A percentile compares a stretch with the other conserved stretches of the same genome.
These are phyloP conservation scores for Ctenoplectra terminalis DNA, from an alignment of 1,140 invertebrate genomes.

Conservation along the genomic window DNA sequence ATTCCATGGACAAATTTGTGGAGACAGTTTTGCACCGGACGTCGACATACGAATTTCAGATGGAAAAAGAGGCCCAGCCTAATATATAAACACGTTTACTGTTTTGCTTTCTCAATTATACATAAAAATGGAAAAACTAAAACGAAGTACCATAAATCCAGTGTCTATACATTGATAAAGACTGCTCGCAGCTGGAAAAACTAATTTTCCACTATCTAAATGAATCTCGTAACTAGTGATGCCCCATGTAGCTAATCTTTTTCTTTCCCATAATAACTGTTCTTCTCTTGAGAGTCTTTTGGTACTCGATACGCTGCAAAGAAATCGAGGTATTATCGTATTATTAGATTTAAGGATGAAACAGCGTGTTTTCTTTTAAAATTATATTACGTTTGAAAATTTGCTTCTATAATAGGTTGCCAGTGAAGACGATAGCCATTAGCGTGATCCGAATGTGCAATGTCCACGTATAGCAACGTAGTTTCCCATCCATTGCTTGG, in stretches of 20 bases:
- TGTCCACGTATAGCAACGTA: constrained; percentile 93
- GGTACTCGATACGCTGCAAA: constrained; percentile 76
- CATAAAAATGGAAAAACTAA: background rate
- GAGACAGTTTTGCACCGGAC: constrained; percentile 90
- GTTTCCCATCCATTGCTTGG: constrained; percentile 93
- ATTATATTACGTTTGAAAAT: constrained; percentile 85
- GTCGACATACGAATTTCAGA: constrained; percentile 87
- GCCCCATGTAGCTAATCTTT: constrained; percentile 94
- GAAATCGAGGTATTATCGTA: background rate
- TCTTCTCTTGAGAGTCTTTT: constrained; percentile 91
- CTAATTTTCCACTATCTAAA: constrained; percentile 89
- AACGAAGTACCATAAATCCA: constrained; percentile 86
- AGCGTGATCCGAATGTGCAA: constrained; percentile 85
- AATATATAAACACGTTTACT: constrained; percentile 62
- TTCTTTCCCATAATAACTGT: constrained; percentile 94
- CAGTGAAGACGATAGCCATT: constrained; percentile 85
- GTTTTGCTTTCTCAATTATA: background rate
- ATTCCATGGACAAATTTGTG: constrained; percentile 95
- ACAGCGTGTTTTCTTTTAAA: background rate
- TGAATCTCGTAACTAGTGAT: constrained; percentile 97
- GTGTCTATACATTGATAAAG: constrained; percentile 91
- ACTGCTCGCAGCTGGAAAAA: constrained; percentile 94
- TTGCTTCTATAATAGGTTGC: constrained; percentile 88
- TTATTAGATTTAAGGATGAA: background rate
- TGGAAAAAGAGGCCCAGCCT: constrained; percentile 88